Evolutionary conservation across 2,888 invertebrate genomes (phyloP).

Genomic region (Heliconius ethilla): DNA sequence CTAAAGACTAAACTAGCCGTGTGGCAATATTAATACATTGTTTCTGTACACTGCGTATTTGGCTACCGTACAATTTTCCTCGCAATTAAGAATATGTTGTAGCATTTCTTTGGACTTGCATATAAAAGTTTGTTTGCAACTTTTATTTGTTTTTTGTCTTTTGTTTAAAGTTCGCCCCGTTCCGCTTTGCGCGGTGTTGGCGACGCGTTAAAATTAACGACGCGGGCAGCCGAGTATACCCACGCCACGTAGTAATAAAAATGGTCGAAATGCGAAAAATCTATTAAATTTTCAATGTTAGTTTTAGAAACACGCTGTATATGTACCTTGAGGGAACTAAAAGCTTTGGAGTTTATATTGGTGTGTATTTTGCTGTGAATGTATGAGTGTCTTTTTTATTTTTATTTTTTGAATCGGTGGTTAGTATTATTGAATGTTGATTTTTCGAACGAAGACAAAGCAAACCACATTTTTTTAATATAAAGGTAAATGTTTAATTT

Average conservation of each 20-base stretch:
- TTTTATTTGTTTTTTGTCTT: constrained; percentile 21
- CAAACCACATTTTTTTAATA: not conserved
- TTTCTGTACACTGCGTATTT: constrained; percentile 11
- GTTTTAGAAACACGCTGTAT: constrained; percentile 1
- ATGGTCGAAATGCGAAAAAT: constrained; percentile 19
- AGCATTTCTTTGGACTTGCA: constrained; percentile 20
- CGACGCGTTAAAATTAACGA: constrained; percentile 34
- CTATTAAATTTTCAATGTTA: constrained; percentile 29
- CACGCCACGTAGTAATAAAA: constrained; percentile 16
- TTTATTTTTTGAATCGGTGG: not conserved
- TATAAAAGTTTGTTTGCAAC: constrained; percentile 17
- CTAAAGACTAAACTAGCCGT: not conserved
- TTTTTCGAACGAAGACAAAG: not conserved
- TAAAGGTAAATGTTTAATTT: not conserved
- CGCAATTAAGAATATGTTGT: constrained; percentile 24
- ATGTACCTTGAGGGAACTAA: not conserved
- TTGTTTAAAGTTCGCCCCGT: constrained; percentile 23
- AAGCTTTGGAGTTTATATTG: constrained; percentile 1
- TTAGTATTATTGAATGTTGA: not conserved
- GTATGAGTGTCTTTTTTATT: not conserved
- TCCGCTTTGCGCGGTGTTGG: constrained; percentile 22
- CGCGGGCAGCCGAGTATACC: constrained; percentile 24
- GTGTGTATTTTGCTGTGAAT: not conserved
- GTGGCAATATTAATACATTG: constrained; percentile 12
- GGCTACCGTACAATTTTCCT: constrained; percentile 21